These are phyloP conservation scores for Barypeithes pellucidus DNA, from an alignment of 2,888 invertebrate genomes.

Conservation along the genomic window DNA sequence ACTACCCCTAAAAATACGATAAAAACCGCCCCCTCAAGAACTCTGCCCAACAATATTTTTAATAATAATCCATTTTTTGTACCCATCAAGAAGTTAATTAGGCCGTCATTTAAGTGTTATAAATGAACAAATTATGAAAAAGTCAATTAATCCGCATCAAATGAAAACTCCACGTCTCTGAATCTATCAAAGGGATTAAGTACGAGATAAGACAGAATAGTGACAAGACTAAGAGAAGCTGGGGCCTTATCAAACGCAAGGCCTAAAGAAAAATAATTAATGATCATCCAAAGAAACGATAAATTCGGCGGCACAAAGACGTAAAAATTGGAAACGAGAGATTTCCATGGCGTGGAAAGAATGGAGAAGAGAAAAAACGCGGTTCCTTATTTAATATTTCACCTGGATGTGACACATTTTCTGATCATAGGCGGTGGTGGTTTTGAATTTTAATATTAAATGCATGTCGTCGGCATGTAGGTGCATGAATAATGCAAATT, in stretches of 20 bases:
- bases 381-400: constrained; percentile 54
- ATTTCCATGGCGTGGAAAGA: constrained; percentile 48
- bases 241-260: constrained; percentile 53
- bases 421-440: constrained; percentile 25
- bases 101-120: constrained; percentile 6
- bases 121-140: constrained; percentile 32
- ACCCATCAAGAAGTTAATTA: neutral
- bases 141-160: constrained; percentile 49
- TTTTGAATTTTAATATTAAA: constrained; percentile 44
- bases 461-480: constrained; percentile 10
- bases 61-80: neutral
- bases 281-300: constrained; percentile 55
- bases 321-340: constrained; percentile 56
- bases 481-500: constrained; percentile 37
- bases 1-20: no score
- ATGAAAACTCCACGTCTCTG: constrained; percentile 45
- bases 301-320: constrained; percentile 54
- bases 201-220: constrained; percentile 47
- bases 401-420: constrained; percentile 51
- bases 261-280: constrained; percentile 55
- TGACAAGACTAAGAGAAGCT: constrained; percentile 51
- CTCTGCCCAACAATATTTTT: neutral
- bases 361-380: constrained; percentile 44
- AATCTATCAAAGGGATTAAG: constrained; percentile 53
- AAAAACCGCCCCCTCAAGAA: no score